Base-by-base conservation (phyloP, 2,797 vertebrate genomes). In the Sternarchorhynchus goeldii region DNA sequence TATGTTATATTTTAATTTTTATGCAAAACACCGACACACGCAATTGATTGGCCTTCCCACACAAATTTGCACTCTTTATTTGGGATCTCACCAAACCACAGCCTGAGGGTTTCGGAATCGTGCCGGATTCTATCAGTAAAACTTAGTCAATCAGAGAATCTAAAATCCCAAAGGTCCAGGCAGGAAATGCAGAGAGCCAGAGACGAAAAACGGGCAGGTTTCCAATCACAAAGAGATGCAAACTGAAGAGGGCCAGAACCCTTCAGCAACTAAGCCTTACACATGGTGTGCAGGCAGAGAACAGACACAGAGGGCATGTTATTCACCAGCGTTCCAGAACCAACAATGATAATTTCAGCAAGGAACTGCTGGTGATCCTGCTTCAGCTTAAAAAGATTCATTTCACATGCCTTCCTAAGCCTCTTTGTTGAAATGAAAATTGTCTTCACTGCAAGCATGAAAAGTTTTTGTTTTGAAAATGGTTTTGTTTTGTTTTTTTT, bases 101-200 rank as follows among this genome's bases (percentile, higher is more conserved):
- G 8, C 45, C 45, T 14, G 45, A 50, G 45, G 12, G 45, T 50
- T 12, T 50, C 12, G 1, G 45, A 50, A 12, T 12, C 45, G 45
- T 3, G 45, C 10, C 45, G 3, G 12, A 50, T 10, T 58, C 34
- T 73, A 57, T 36, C 21, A n/a, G 34, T 45, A 70, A 65, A 53
- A 76, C 34, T 7, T 14, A 66, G 67, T 41, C 36, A 14, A 8
- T 59, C 50, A 53, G 59, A 17, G 60, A 76, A 76, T 58, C 39
- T 53, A 53, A 70, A 71, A 70, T 65, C 73, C 59, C 59, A 8
- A 12, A 59, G 73, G 63, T 67, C 36, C 25, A 76, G 34, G 66
- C 58, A 86, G 82, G 82, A 88, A 85, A 82, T 85, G 78, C 50
- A 82, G 60, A 62, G 73, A 85, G 57, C 71, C 29, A 53, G 70